These are phyloP conservation scores for Stenurella melanura DNA, from an alignment of 2,888 invertebrate genomes.

Conservation along the genomic window DNA sequence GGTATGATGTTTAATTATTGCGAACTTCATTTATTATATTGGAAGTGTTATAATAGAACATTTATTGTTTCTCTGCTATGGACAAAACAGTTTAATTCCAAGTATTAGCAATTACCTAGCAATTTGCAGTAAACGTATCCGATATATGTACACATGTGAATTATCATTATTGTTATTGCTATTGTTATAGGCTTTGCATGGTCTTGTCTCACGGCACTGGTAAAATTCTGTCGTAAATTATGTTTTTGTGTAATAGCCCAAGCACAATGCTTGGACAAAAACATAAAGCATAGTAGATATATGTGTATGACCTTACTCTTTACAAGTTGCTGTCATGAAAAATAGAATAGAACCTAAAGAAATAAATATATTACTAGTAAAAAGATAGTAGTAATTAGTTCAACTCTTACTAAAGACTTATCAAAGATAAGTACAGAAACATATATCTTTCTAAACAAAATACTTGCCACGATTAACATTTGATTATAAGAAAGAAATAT, in stretches of 20 bases:
- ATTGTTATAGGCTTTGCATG: constrained; percentile 16
- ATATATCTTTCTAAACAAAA: too few species aligned
- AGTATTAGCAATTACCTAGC: constrained; percentile 58
- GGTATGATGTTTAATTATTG: constrained; percentile 58
- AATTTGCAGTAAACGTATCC: constrained; percentile 49
- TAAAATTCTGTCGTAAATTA: background rate
- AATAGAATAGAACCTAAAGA: too few species aligned
- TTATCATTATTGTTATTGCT: constrained; percentile 28
- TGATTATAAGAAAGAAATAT: too few species aligned
- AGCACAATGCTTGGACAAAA: too few species aligned
- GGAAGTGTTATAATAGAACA: constrained; percentile 63
- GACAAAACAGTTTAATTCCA: constrained; percentile 62
- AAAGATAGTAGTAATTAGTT: too few species aligned
- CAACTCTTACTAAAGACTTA: too few species aligned
- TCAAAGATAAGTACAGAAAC: too few species aligned
- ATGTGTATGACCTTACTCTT: too few species aligned
- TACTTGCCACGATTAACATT: too few species aligned
- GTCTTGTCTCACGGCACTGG: background rate
- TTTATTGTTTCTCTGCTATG: constrained; percentile 62
- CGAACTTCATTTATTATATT: constrained; percentile 60
- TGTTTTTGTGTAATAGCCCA: constrained; percentile 15
- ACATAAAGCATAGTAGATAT: too few species aligned
- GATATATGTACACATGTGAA: constrained; percentile 15
- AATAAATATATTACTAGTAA: too few species aligned
- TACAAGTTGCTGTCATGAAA: too few species aligned